Evolutionary conservation across 1,140 invertebrate species (phyloP).

Genomic region (Aphidius gifuensis): DNA sequence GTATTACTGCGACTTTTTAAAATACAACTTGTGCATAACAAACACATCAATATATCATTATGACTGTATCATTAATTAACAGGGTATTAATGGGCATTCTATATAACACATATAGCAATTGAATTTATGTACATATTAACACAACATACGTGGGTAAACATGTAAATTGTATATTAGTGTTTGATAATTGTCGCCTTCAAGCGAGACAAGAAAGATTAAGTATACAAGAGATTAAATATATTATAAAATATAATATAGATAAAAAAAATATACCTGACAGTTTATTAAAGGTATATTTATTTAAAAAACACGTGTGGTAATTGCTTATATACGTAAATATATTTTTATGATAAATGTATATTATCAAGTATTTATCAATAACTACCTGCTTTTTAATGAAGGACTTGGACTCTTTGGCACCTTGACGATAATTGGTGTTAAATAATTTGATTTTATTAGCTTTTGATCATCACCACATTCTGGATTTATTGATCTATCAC

Average conservation of each 20-base stretch:
- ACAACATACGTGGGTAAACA: slow-evolving; percentile 16
- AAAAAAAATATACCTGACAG: slow-evolving; percentile 5
- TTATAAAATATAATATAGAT: slow-evolving; percentile 2
- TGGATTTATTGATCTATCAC: slow-evolving; percentile 23
- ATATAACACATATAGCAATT: slow-evolving; percentile 1
- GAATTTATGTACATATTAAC: neutral
- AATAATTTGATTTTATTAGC: slow-evolving; percentile 28
- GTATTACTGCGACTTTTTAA: no score
- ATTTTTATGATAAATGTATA: no score
- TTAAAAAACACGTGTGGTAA: neutral
- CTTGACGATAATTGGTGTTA: slow-evolving; percentile 32
- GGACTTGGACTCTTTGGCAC: slow-evolving; percentile 31
- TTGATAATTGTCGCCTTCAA: slow-evolving; percentile 12
- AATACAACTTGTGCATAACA: slow-evolving; percentile 6
- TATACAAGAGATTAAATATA: neutral
- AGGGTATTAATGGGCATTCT: slow-evolving; percentile 8
- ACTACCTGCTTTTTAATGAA: slow-evolving; percentile 43
- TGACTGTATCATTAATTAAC: slow-evolving; percentile 18
- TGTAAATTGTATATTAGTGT: slow-evolving; percentile 4
- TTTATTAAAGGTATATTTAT: neutral
- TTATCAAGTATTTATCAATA: neutral
- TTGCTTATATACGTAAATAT: no score
- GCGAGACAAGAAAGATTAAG: neutral
- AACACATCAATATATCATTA: slow-evolving; percentile 16
- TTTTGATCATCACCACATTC: slow-evolving; percentile 38